These are phyloP conservation scores for Onthophagus sagittarius DNA, from an alignment of 2,888 invertebrate genomes.

Conservation along the genomic window DNA sequence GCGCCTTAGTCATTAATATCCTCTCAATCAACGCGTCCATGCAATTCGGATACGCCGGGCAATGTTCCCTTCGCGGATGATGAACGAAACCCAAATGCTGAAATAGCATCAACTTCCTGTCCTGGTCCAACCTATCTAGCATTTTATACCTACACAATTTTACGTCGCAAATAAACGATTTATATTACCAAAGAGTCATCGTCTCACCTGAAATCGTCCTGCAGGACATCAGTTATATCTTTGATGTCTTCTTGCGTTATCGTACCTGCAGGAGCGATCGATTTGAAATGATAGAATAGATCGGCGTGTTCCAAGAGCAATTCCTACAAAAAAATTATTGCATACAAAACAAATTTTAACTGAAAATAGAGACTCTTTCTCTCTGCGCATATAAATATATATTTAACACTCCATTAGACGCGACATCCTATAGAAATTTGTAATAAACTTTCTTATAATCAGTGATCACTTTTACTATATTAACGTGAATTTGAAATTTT, in stretches of 20 bases:
- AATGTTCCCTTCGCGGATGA: slow-evolving; percentile 91
- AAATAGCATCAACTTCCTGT: slow-evolving; percentile 89
- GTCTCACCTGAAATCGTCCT: slow-evolving; percentile 81
- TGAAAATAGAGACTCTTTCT: background rate
- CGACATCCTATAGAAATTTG: too few species aligned
- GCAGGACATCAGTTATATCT: slow-evolving; percentile 86
- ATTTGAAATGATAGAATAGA: slow-evolving; percentile 89
- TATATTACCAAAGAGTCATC: background rate
- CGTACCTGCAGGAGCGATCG: slow-evolving; percentile 82
- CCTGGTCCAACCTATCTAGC: slow-evolving; percentile 89
- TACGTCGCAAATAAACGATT: too few species aligned
- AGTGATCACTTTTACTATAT: too few species aligned
- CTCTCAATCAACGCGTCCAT: slow-evolving; percentile 74
- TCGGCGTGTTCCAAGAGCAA: slow-evolving; percentile 88
- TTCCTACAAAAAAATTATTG: slow-evolving; percentile 56
- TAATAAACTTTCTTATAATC: too few species aligned
- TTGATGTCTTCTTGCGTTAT: slow-evolving; percentile 93
- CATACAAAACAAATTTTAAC: background rate
- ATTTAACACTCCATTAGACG: too few species aligned
- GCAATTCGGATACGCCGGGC: slow-evolving; percentile 83
- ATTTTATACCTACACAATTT: slow-evolving; percentile 73
- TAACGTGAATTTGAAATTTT: too few species aligned
- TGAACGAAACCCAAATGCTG: slow-evolving; percentile 95
- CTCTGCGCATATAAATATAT: background rate
- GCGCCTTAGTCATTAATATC: slow-evolving; percentile 64